Conservation (phyloP, 2,113 vertebrate species). For the Mugil cephalus region DNA sequence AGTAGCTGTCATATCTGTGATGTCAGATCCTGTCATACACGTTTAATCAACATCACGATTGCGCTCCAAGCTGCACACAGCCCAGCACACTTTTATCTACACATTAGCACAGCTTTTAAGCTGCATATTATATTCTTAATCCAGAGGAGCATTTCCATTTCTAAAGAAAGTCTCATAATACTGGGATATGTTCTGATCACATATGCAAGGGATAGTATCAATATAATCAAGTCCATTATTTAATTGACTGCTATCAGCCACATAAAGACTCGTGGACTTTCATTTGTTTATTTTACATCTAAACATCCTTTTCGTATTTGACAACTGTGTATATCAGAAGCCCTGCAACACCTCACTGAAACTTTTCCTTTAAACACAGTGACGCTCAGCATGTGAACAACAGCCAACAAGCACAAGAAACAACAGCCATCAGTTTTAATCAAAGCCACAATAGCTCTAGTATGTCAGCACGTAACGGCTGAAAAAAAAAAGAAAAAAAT, state of each 20-base stretch:
- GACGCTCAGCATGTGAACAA: background rate
- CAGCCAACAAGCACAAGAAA: background rate
- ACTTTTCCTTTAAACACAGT: background rate
- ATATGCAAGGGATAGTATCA: background rate
- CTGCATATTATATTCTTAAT: too few relatives aligned
- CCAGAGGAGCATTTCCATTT: too few relatives aligned
- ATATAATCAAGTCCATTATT: background rate
- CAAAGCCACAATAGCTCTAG: background rate
- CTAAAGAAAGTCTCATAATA: background rate
- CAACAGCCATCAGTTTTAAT: background rate
- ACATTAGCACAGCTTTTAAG: background rate
- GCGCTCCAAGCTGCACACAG: background rate
- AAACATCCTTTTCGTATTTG: background rate
- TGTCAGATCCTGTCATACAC: constrained; percentile 7
- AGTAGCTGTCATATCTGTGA: background rate
- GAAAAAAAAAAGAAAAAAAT: too few relatives aligned
- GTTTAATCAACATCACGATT: background rate
- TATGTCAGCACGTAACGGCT: background rate
- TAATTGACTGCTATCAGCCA: background rate
- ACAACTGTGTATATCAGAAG: background rate
- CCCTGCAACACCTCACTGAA: background rate
- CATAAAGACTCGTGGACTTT: background rate
- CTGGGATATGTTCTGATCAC: background rate
- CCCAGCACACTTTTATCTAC: too few relatives aligned
- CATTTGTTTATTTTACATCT: background rate